Base-by-base conservation (phyloP, 2,888 invertebrate genomes). In the Laspeyria flexula region DNA sequence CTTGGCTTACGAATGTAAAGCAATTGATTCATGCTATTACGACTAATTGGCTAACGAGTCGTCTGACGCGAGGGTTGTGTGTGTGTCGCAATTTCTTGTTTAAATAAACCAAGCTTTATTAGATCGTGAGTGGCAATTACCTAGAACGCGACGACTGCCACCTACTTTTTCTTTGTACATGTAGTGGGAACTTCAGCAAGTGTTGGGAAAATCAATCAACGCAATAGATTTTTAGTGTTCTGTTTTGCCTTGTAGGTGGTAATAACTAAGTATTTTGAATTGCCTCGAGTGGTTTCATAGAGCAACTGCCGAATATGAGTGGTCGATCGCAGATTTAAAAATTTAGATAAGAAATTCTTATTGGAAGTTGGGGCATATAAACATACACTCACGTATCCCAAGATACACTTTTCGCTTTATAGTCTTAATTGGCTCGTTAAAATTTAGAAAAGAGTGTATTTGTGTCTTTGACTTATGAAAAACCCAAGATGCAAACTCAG, bases 31-130 rank as follows among this genome's bases (percentile, higher is more conserved):
- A 52, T 70, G 62, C 65, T 74, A 83, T 83, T 83, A 77, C 67
- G 57, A 67, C 65, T 87, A 85, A 89, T 86, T 86, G 81, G 59
- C 58, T 77, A 76, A 77, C 74, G 65, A 79, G 71, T 72, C 65
- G 60, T 65, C 65, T 74, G 62, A 62, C 61, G 60, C 62, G 69
- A 79, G 81, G 83, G 77, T 71, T 73, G 79, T 75, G 65, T 77
- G 75, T 80, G 65, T 77, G 75, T 80, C 79, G 83, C 83, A 77
- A 88, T 85, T 85, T 85, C 85, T 88, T 88, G 82, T 87, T 83
- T 77, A 81, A 87, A 88, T 87, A 89, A 80, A 82, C 80, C 76
- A 75, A 77, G 82, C 75, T 77, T 81, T 78, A 83, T 84, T 86
- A 84, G 75, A 72, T 65, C 35, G 60, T 65, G 55, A 73, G 71